phyloP scores from a whole-genome alignment of 2,113 vertebrate genomes.

The Tyto alba region DNA sequence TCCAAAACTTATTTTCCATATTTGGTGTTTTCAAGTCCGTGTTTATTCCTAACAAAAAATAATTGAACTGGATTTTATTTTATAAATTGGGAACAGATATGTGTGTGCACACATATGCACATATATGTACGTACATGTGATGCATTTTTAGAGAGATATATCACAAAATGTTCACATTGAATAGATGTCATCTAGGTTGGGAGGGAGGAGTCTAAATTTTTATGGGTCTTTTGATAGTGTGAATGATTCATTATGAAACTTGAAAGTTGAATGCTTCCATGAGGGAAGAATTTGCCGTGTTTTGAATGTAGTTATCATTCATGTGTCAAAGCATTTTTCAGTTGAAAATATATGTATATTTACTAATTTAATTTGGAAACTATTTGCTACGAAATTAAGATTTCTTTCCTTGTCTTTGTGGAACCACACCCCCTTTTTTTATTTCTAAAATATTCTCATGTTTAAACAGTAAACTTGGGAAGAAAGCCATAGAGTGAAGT shows the following conservation, averaged over 20 bases:
- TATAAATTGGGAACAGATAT: neutral
- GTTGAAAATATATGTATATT: rapidly evolving
- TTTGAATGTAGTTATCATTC: neutral
- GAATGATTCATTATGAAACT: neutral
- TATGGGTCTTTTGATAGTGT: neutral
- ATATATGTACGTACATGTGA: too few species aligned
- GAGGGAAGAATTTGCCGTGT: neutral
- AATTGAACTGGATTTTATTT: neutral
- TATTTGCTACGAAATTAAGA: neutral
- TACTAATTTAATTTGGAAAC: neutral
- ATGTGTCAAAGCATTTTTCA: neutral
- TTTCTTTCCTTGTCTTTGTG: neutral
- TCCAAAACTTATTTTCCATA: neutral
- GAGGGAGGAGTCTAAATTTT: neutral
- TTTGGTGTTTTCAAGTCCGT: neutral
- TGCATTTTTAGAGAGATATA: neutral
- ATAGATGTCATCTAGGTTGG: neutral
- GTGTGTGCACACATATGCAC: neutral
- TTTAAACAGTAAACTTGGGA: neutral
- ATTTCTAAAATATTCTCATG: rapidly evolving
- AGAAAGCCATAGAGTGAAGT: neutral
- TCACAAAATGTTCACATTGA: neutral
- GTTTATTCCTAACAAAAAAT: neutral
- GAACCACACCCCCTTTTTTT: neutral
- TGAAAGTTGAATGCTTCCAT: neutral